phyloP scores from a whole-genome alignment of 2,888 invertebrate genomes.

The Siphonodentalium dalli region DNA sequence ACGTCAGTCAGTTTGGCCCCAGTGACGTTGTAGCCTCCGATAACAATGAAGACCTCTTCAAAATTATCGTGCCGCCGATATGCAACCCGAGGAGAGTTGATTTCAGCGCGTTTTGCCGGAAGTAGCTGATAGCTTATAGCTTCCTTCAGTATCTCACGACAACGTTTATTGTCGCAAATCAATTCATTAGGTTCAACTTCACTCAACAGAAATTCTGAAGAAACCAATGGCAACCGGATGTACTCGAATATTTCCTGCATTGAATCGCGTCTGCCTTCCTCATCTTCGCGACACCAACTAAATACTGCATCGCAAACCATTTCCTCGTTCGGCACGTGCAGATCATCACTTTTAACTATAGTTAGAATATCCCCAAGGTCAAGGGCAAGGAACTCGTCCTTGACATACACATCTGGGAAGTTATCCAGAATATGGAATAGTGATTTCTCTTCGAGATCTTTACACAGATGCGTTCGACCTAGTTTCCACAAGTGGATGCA shows the following conservation, averaged over 20 bases:
- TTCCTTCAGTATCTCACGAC: conserved; percentile 41
- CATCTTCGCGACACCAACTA: conserved; percentile 74
- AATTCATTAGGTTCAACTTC: conserved; percentile 41
- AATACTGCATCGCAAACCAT: conserved; percentile 78
- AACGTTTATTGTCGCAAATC: conserved; percentile 34
- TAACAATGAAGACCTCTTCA: conserved; percentile 41
- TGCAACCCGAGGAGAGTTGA: conserved; percentile 36
- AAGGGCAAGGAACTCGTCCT: conserved; percentile 67
- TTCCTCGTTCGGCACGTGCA: conserved; percentile 88
- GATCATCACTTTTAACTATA: conserved; percentile 80
- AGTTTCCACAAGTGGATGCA: conserved; percentile 85
- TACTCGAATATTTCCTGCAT: conserved; percentile 60
- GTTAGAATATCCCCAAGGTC: conserved; percentile 77
- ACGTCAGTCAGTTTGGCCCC: conserved; percentile 42
- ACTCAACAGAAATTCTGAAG: conserved; percentile 42
- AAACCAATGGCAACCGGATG: conserved; percentile 43
- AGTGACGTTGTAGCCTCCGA: conserved; percentile 40
- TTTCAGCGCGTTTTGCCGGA: conserved; percentile 38
- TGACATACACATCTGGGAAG: conserved; percentile 39
- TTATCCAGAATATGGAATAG: conserved; percentile 73
- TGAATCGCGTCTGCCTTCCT: conserved; percentile 66
- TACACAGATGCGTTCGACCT: conserved; percentile 78
- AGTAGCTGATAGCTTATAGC: conserved; percentile 48
- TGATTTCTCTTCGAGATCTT: conserved; percentile 74
- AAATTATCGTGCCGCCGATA: conserved; percentile 37